These are phyloP conservation scores for Enhydra lutris DNA, from an alignment of 2,113 vertebrate species.

Conservation along the genomic window DNA sequence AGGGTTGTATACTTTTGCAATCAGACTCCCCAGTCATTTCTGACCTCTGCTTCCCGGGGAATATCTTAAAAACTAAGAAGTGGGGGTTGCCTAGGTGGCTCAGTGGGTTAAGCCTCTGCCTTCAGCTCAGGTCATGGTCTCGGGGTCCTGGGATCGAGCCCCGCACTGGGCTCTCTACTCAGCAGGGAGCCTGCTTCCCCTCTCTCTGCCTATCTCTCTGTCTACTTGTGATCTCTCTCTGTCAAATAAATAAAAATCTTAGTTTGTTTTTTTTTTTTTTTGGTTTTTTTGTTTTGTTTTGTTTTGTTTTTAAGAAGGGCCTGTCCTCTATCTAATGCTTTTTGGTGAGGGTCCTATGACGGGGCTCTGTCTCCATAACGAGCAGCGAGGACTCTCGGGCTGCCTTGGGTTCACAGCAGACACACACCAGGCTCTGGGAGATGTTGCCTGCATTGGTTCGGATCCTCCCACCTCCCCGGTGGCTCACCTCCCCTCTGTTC, in stretches of 20 bases:
- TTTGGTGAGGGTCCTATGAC: background rate
- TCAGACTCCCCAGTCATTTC: background rate
- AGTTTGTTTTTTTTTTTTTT: too few relatives aligned
- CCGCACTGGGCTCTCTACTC: too few relatives aligned
- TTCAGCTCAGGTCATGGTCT: too few relatives aligned
- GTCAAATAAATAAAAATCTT: too few relatives aligned
- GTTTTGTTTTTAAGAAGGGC: too few relatives aligned
- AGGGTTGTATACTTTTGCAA: background rate
- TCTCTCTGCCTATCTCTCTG: too few relatives aligned
- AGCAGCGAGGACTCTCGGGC: accelerated
- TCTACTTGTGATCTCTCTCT: too few relatives aligned
- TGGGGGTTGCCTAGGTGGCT: too few relatives aligned
- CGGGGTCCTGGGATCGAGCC: too few relatives aligned
- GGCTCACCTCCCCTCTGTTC: background rate
- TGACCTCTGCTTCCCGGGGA: background rate
- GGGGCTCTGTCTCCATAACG: accelerated
- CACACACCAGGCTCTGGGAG: background rate
- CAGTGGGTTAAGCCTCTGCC: too few relatives aligned
- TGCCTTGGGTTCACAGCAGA: accelerated
- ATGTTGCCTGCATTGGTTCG: accelerated
- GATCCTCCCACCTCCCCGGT: background rate
- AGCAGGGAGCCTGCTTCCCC: too few relatives aligned
- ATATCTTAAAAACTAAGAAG: background rate
- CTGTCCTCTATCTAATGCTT: accelerated
- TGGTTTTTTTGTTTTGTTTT: too few relatives aligned